phyloP scores from a whole-genome alignment of 2,113 vertebrate species.

The Brachirus orientalis region DNA sequence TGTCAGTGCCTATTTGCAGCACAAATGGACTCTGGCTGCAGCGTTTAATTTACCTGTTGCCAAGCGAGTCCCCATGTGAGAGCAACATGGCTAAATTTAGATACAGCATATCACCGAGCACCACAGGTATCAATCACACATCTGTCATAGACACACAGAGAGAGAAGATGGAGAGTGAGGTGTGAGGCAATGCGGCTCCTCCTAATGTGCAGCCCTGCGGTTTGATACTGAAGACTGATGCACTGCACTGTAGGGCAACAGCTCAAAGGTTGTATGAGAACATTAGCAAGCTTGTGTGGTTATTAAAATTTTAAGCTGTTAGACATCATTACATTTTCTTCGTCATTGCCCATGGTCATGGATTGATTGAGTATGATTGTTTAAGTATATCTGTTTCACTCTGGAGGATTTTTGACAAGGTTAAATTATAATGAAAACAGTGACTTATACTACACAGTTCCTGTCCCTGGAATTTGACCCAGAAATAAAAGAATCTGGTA shows the following conservation, averaged over 20 bases:
- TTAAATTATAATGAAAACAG: neutral
- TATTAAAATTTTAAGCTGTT: too few relatives aligned
- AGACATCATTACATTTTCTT: neutral
- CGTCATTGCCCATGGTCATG: neutral
- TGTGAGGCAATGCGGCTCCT: conserved; percentile 23
- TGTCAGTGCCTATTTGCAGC: conserved; percentile 72
- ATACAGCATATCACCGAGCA: conserved; percentile 58
- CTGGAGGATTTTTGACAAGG: neutral
- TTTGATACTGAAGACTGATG: conserved; percentile 18
- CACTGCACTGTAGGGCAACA: neutral
- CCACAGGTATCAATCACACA: conserved; percentile 72
- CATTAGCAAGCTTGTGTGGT: too few relatives aligned
- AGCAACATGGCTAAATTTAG: conserved; percentile 74
- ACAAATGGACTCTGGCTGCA: conserved; percentile 68
- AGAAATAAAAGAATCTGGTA: too few relatives aligned
- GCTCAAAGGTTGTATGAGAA: too few relatives aligned
- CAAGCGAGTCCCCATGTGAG: conserved; percentile 53
- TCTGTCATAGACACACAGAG: conserved; percentile 55
- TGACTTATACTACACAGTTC: neutral
- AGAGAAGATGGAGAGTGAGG: conserved; percentile 11
- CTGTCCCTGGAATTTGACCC: too few relatives aligned
- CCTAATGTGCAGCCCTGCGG: conserved; percentile 22
- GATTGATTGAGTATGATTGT: neutral
- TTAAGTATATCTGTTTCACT: too few relatives aligned
- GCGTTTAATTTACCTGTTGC: conserved; percentile 75